Evolutionary conservation across 2,113 vertebrate genomes (phyloP).

Genomic region (Silurus asotus): DNA sequence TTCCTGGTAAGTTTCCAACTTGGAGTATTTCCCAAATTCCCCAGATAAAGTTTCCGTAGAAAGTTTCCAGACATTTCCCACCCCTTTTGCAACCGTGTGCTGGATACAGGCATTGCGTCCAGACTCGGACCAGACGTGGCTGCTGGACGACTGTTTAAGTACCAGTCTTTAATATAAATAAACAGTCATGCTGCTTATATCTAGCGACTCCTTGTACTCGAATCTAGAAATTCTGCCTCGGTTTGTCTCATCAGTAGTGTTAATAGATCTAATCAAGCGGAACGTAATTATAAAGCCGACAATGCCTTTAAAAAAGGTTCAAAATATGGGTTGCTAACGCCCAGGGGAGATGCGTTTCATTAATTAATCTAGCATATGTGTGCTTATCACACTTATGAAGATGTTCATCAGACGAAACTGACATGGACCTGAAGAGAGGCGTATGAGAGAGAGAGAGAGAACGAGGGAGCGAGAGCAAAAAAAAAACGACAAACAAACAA

Average conservation of each 20-base stretch:
- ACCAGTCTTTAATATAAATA: no score
- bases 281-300: slow-evolving; percentile 63
- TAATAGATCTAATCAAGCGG: slow-evolving; percentile 63
- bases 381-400: slow-evolving; percentile 58
- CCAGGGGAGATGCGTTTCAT: slow-evolving; percentile 58
- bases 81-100: no score
- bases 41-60: no score
- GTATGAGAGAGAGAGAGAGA: not conserved
- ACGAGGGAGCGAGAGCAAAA: not conserved
- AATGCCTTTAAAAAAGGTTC: slow-evolving; percentile 66
- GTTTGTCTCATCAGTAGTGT: slow-evolving; percentile 57
- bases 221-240: slow-evolving; percentile 40
- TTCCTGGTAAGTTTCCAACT: no score
- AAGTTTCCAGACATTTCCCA: no score
- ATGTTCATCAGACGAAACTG: slow-evolving; percentile 63
- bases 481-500: slow-evolving; percentile 12
- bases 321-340: slow-evolving; percentile 52
- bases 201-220: no score
- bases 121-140: slow-evolving; percentile 12
- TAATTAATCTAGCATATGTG: slow-evolving; percentile 71
- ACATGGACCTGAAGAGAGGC: slow-evolving; percentile 27
- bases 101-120: not conserved
- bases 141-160: slow-evolving; percentile 37
- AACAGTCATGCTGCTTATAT: no score
- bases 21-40: no score